phyloP scores from a whole-genome alignment of 2,797 vertebrate species.

The Lemur catta region DNA sequence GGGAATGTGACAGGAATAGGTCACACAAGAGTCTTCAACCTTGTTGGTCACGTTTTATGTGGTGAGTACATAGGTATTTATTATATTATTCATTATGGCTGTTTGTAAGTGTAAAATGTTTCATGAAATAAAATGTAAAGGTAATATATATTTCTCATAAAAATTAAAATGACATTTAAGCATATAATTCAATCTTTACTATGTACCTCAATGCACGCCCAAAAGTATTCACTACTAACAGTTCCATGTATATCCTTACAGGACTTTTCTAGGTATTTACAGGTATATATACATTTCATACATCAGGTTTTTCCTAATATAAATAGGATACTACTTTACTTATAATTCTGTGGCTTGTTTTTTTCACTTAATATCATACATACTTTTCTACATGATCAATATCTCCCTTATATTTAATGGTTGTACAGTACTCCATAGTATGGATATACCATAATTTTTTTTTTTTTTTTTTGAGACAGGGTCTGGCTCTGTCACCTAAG shows the following conservation, averaged over 20 bases:
- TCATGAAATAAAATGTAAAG: constrained; percentile 31
- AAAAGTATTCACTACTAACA: not conserved
- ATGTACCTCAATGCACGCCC: not conserved
- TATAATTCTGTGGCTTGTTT: not conserved
- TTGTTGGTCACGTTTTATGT: not conserved
- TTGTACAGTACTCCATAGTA: not conserved
- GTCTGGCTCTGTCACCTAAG: too few species aligned
- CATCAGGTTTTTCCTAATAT: not conserved
- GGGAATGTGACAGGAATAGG: not conserved
- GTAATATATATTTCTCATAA: not conserved
- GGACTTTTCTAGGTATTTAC: not conserved
- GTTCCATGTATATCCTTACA: not conserved
- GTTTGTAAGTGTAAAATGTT: not conserved
- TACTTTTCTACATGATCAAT: not conserved
- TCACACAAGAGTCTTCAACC: not conserved
- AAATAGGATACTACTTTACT: not conserved
- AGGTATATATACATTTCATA: not conserved
- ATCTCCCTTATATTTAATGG: not conserved
- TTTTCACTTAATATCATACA: not conserved
- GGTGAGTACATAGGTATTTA: not conserved
- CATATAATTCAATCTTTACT: not conserved
- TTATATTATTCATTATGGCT: not conserved
- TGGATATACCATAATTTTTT: not conserved
- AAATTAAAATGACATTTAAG: not conserved
- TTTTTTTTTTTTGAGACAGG: too few species aligned